These are phyloP conservation scores for Lithophane leautieri DNA, from an alignment of 2,888 invertebrate species.

Conservation along the genomic window DNA sequence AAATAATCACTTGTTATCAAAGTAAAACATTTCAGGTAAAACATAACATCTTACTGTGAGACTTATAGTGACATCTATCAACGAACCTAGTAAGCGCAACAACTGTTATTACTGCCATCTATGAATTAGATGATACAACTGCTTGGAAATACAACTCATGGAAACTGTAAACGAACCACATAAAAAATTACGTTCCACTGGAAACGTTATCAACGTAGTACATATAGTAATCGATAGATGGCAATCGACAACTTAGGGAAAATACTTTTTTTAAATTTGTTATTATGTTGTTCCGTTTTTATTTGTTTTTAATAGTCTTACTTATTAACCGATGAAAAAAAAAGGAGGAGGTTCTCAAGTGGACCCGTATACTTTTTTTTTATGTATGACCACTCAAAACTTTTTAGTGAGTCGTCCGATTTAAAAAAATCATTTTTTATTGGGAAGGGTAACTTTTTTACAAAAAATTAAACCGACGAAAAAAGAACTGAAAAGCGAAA, in stretches of 20 bases:
- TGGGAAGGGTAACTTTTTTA: no score
- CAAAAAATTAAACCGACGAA: no score
- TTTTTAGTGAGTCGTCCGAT: no score
- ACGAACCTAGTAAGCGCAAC: not conserved
- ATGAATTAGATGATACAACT: conserved; percentile 14
- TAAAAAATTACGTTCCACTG: not conserved
- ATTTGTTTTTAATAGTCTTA: no score
- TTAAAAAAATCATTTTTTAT: no score
- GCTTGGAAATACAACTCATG: not conserved
- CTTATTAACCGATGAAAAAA: no score
- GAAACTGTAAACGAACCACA: not conserved
- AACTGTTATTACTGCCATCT: conserved; percentile 39
- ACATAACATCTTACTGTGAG: not conserved
- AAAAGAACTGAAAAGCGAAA: no score
- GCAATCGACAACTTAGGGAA: not conserved
- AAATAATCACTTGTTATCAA: not conserved
- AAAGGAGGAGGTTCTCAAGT: no score
- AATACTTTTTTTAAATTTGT: not conserved
- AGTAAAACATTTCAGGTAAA: not conserved
- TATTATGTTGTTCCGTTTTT: not conserved
- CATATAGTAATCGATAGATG: conserved; percentile 34
- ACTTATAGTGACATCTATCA: conserved; percentile 32
- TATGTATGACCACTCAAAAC: no score
- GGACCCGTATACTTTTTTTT: no score
- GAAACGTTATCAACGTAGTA: conserved; percentile 9